Conservation (phyloP, 2,113 vertebrate genomes). For the Rynchops niger region DNA sequence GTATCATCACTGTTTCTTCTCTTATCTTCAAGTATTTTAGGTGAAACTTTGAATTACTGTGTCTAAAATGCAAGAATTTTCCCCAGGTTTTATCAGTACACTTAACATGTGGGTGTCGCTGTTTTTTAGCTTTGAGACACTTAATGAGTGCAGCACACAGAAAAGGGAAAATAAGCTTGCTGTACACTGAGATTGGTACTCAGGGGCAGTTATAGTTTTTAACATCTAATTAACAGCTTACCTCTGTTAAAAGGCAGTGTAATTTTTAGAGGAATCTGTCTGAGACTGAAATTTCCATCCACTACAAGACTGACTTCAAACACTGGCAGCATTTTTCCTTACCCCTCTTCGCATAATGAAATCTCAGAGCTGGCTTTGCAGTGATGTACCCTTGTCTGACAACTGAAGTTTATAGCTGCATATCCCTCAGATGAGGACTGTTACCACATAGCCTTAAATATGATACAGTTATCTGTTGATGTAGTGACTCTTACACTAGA, state of each 20-base stretch:
- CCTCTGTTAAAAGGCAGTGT: background rate
- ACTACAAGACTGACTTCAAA: background rate
- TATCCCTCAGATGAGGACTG: background rate
- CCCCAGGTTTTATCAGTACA: background rate
- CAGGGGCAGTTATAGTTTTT: background rate
- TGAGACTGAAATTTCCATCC: background rate
- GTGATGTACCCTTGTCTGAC: background rate
- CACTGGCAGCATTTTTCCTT: background rate
- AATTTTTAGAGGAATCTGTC: background rate
- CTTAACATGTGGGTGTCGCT: background rate
- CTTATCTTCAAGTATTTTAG: background rate
- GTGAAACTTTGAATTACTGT: background rate
- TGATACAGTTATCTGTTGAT: background rate
- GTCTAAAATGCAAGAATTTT: background rate
- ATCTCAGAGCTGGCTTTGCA: background rate
- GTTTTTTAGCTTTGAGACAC: background rate
- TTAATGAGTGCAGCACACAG: background rate
- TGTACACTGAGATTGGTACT: background rate
- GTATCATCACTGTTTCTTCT: background rate
- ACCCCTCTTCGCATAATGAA: background rate
- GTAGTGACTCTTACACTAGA: background rate
- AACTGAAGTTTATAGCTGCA: background rate
- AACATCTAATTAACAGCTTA: background rate
- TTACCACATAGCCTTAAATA: conserved; percentile 43
- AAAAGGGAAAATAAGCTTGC: background rate